Evolutionary conservation across 2,797 vertebrate genomes (phyloP).

Genomic region (Cossypha caffra): DNA sequence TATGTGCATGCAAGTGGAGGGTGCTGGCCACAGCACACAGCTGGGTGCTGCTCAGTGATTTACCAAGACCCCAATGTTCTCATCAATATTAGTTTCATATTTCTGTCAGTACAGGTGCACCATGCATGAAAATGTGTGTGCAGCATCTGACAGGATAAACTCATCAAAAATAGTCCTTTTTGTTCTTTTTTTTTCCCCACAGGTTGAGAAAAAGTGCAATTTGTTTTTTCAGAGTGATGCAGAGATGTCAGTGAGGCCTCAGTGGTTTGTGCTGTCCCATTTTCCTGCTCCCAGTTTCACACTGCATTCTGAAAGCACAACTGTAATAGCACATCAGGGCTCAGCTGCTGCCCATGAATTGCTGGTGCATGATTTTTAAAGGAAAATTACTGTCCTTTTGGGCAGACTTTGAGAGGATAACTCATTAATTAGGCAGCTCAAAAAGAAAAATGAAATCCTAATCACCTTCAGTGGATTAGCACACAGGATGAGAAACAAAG

Average conservation of each 20-base stretch:
- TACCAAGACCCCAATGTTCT: not conserved
- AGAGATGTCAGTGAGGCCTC: not conserved
- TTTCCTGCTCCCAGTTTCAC: not conserved
- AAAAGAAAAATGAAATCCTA: constrained; percentile 11
- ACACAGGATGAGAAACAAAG: not conserved
- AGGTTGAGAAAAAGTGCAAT: not conserved
- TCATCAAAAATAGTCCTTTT: not conserved
- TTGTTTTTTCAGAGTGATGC: not conserved
- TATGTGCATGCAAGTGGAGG: constrained; percentile 16
- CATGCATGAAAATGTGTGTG: not conserved
- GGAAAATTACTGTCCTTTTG: not conserved
- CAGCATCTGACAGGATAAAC: not conserved
- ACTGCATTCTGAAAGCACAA: not conserved
- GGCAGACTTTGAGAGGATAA: not conserved
- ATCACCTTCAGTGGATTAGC: not conserved
- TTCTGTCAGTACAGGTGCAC: not conserved
- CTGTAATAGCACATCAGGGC: not conserved
- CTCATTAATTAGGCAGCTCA: not conserved
- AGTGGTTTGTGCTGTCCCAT: rapidly evolving
- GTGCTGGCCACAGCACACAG: not conserved
- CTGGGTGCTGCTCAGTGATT: not conserved
- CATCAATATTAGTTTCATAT: not conserved
- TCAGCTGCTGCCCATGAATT: not conserved
- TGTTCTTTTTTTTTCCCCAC: not conserved
- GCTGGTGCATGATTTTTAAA: not conserved